Evolutionary conservation across 1,140 invertebrate species (phyloP), one percentile per base, ranked within the genome.

Genomic region (Drosophila rhopaloa): DNA sequence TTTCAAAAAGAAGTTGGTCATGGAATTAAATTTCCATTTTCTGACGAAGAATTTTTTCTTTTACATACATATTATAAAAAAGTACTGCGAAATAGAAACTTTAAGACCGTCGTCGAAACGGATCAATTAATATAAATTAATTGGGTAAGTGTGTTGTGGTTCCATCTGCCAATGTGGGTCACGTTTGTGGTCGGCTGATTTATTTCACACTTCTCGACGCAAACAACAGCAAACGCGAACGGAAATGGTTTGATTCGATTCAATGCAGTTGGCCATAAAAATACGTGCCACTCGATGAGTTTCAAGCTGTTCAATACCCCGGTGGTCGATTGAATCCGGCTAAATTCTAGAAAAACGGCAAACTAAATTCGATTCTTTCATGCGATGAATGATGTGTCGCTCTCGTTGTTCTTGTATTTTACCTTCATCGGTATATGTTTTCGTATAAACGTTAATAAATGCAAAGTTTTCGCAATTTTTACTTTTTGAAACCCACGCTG

Each of bases 201-300:
- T 24, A 24, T 24, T 46, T 46, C 56, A 47, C 44, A 47, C 44
- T 24, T 27, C 5, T 19, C 35, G 16, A 38, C 6, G n/a, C 9
- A 2, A 16, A 14, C 2, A 8, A 5, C 10, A 37, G 24, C 10
- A 5, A 16, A 24, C 7, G 5, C 16, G 40, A 44, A 6, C 14
- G 24, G 16, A n/a, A 40, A 40, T 55, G 9, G 19, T 47, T 37
- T 27, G 35, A 32, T 46, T n/a, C 13, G 35, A 62, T 40, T 29
- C 14, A 29, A 60, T 11, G 27, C 19, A 43, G 73, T 50, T 73
- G 32, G 59, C 63, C 63, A 40, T 47, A 47, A 43, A 76, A 59
- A 59, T 59, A 81, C 72, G 78, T 81, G 65, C 72, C 77, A 58
- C 71, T 62, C 60, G 47, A 75, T 80, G 24, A 44, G 61, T 75